Evolutionary conservation across 2,113 vertebrate species (phyloP).

Genomic region (Lipophrys pholis): DNA sequence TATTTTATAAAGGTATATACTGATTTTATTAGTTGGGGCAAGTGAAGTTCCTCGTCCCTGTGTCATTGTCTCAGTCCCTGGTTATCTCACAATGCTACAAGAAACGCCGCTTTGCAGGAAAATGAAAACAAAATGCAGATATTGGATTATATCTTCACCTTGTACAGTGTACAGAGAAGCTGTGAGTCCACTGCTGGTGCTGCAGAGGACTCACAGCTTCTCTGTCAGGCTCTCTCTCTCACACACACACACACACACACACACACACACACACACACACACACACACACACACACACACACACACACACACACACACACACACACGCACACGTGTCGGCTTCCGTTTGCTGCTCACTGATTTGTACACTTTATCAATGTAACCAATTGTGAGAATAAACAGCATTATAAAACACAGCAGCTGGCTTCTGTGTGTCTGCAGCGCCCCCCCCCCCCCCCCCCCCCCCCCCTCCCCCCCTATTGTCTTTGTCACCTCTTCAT

Average conservation of each 20-base stretch:
- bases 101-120: constrained; percentile 64
- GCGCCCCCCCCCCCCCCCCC: too few species aligned
- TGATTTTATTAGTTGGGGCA: constrained; percentile 80
- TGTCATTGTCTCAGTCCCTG: constrained; percentile 80
- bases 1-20: constrained; percentile 95
- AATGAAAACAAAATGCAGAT: constrained; percentile 9
- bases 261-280: constrained; percentile 10
- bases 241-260: constrained; percentile 48
- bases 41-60: constrained; percentile 62
- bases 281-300: constrained; percentile 44
- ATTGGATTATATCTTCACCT: constrained; percentile 58
- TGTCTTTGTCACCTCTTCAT: too few species aligned
- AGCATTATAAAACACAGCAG: constrained; percentile 74
- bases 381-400: constrained; percentile 94
- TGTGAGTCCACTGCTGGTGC: constrained; percentile 51
- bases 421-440: constrained; percentile 5
- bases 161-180: constrained; percentile 55
- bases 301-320: constrained; percentile 45
- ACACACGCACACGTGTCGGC: constrained; percentile 71
- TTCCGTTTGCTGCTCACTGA: constrained; percentile 86
- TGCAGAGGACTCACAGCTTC: constrained; percentile 40
- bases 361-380: constrained; percentile 91
- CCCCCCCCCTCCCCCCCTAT: too few species aligned
- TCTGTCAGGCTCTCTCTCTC: constrained; percentile 58
- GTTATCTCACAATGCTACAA: constrained; percentile 62